These are phyloP conservation scores for Odontophorus gujanensis DNA, from an alignment of 2,113 vertebrate genomes.

Conservation along the genomic window DNA sequence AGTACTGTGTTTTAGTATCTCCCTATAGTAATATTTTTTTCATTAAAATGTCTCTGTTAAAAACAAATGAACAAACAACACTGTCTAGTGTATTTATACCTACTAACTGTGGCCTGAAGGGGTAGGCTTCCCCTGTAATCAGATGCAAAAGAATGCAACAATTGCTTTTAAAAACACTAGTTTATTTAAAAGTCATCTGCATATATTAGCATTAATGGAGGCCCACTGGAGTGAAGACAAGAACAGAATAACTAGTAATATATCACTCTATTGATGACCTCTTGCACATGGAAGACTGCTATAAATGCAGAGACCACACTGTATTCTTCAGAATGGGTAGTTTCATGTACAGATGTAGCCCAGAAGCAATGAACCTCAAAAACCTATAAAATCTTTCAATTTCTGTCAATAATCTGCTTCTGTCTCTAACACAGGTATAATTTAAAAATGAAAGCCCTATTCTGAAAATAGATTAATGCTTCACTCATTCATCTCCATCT, in stretches of 20 bases:
- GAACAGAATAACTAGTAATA: background rate
- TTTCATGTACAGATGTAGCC: background rate
- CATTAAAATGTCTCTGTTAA: background rate
- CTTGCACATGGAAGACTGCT: background rate
- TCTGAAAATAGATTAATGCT: background rate
- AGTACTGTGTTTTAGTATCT: background rate
- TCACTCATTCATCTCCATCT: background rate
- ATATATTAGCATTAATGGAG: background rate
- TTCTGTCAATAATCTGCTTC: background rate
- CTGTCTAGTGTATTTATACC: background rate
- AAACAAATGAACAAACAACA: background rate
- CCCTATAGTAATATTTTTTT: background rate
- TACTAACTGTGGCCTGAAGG: background rate
- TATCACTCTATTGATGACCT: background rate
- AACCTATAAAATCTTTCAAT: background rate
- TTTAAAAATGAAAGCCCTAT: background rate
- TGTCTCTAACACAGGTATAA: background rate
- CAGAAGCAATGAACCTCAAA: background rate
- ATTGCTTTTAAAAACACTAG: background rate
- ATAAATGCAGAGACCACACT: background rate
- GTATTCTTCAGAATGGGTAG: background rate
- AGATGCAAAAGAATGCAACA: accelerated
- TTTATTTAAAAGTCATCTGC: background rate
- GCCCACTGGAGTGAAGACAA: background rate
- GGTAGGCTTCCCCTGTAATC: background rate